phyloP scores from a whole-genome alignment of 1,140 invertebrate species.

The Musca vetustissima region DNA sequence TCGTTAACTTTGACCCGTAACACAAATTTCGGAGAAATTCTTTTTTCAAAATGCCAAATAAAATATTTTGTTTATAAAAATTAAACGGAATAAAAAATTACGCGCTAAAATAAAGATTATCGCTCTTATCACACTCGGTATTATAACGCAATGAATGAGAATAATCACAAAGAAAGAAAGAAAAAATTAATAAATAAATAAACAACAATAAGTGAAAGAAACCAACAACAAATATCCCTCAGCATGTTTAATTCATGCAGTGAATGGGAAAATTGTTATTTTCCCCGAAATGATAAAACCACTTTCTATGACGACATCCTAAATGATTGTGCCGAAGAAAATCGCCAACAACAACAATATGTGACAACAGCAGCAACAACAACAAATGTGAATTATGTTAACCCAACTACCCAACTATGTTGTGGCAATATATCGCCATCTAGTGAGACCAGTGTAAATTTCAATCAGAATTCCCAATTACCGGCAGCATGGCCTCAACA shows the following conservation, averaged over 20 bases:
- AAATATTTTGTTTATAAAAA: background rate
- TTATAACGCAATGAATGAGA: background rate
- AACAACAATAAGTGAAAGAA: background rate
- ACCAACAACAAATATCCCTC: background rate
- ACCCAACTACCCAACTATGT: background rate
- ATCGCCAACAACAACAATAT: slow-evolving; percentile 12
- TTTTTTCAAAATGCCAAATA: background rate
- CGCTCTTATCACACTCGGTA: background rate
- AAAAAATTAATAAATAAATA: background rate
- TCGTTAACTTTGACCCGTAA: background rate
- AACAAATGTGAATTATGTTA: too few species aligned
- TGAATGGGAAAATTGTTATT: slow-evolving; percentile 41
- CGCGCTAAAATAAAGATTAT: background rate
- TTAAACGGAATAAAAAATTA: background rate
- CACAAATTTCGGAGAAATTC: background rate
- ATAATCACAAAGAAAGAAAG: background rate
- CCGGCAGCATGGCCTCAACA: background rate
- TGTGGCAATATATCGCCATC: background rate
- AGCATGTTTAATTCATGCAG: slow-evolving; percentile 40
- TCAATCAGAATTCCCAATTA: too few species aligned
- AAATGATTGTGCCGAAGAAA: slow-evolving; percentile 17
- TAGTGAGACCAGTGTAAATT: slow-evolving; percentile 5
- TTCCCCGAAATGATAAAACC: slow-evolving; percentile 36
- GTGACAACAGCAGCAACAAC: background rate
- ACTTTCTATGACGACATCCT: slow-evolving; percentile 41